Evolutionary conservation across 2,113 vertebrate species (phyloP).

Genomic region (Orientallactaga bullata): DNA sequence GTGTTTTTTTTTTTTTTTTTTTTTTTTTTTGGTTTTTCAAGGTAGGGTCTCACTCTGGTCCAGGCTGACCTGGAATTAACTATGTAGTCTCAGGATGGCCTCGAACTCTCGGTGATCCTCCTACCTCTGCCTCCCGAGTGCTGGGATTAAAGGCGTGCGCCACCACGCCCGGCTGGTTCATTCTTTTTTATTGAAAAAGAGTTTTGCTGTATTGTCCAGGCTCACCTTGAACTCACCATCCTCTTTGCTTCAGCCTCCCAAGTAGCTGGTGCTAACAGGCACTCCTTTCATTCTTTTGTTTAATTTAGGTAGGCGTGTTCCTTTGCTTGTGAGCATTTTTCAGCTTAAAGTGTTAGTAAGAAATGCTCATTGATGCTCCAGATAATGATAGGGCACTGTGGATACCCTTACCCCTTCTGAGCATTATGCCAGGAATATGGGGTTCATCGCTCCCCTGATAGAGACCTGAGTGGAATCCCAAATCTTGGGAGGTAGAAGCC

Average conservation of each 20-base stretch:
- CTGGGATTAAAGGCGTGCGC: too few species aligned
- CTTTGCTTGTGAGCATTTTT: constrained; percentile 42
- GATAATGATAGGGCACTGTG: not conserved
- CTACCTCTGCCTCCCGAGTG: too few species aligned
- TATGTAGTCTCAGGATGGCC: too few species aligned
- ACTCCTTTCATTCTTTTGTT: not conserved
- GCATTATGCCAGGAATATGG: not conserved
- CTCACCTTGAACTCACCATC: not conserved
- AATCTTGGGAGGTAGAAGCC: too few species aligned
- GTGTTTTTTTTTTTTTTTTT: too few species aligned
- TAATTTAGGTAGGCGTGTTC: constrained; percentile 5
- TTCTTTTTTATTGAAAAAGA: not conserved
- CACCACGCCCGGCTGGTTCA: too few species aligned
- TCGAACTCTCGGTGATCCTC: too few species aligned
- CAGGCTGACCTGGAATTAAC: too few species aligned
- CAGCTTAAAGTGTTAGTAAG: not conserved
- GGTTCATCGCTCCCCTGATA: not conserved
- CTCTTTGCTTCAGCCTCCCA: not conserved
- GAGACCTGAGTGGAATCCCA: not conserved
- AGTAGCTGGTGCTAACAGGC: not conserved
- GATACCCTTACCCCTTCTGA: not conserved
- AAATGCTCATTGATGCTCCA: not conserved
- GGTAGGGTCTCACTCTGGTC: too few species aligned
- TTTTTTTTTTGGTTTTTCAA: too few species aligned
- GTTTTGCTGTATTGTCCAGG: not conserved